phyloP scores from a whole-genome alignment of 2,888 invertebrate species.

The Ichneumoninae sp. region DNA sequence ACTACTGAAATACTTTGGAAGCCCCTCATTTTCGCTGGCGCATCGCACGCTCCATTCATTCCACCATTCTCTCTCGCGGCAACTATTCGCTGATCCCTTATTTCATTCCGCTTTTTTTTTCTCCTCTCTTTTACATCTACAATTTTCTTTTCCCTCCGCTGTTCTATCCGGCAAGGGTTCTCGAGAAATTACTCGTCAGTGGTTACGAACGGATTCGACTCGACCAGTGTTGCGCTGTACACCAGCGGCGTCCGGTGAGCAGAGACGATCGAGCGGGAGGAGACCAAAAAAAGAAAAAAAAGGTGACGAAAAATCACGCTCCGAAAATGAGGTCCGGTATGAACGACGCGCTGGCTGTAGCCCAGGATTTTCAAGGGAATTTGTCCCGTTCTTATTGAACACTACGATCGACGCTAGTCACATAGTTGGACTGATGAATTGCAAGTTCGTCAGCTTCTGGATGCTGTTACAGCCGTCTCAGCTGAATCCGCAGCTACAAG shows the following conservation, averaged over 20 bases:
- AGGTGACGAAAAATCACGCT: conserved; percentile 18
- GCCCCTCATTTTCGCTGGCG: conserved; percentile 61
- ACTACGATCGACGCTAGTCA: conserved; percentile 16
- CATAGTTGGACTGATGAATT: not conserved
- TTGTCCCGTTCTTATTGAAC: conserved; percentile 32
- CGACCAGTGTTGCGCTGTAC: not conserved
- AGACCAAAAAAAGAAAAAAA: conserved; percentile 41
- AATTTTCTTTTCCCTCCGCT: conserved; percentile 38
- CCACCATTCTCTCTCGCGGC: conserved; percentile 38
- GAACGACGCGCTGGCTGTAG: conserved; percentile 70
- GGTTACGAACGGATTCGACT: not conserved
- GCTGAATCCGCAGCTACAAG: too few species aligned
- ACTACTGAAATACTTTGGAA: conserved; percentile 49
- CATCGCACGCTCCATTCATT: conserved; percentile 61
- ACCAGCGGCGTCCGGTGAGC: conserved; percentile 3
- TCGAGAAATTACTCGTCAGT: conserved; percentile 61
- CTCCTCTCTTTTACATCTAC: conserved; percentile 28
- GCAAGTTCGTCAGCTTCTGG: not conserved
- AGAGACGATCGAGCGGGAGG: conserved; percentile 25
- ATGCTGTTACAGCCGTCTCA: not conserved
- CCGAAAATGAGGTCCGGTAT: conserved; percentile 55
- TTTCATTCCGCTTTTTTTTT: conserved; percentile 34
- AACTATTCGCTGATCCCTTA: conserved; percentile 10
- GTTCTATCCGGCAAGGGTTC: conserved; percentile 59
- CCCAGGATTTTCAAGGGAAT: conserved; percentile 67